Conservation (phyloP, 2,888 invertebrate genomes). For the Lordiphosa andalusiaca region DNA sequence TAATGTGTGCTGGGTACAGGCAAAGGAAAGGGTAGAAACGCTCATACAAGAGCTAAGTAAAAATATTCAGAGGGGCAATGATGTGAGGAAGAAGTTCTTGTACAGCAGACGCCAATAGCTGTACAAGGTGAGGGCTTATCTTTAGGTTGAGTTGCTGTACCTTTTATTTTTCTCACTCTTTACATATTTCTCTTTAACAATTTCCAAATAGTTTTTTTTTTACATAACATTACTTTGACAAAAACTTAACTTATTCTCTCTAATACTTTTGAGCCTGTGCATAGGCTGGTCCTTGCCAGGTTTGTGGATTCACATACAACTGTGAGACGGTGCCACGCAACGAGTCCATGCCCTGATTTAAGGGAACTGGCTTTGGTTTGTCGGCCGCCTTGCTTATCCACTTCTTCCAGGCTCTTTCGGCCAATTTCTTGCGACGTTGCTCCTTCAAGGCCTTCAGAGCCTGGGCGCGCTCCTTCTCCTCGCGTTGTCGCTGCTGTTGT, state of each 20-base stretch:
- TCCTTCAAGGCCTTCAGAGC: constrained; percentile 30
- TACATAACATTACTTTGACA: constrained; percentile 1
- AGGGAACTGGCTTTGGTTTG: constrained; percentile 79
- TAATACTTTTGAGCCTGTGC: background rate
- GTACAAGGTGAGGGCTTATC: too few species aligned
- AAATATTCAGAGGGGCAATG: too few species aligned
- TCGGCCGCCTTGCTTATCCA: constrained; percentile 74
- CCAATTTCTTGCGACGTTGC: constrained; percentile 53
- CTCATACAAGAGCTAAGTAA: too few species aligned
- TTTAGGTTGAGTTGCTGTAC: too few species aligned
- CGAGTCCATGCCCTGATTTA: constrained; percentile 77
- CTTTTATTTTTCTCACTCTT: background rate
- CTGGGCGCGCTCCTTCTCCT: constrained; percentile 44
- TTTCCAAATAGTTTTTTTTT: constrained; percentile 2
- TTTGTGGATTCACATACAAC: constrained; percentile 76
- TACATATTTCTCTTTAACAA: constrained; percentile 6
- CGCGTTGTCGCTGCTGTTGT: constrained; percentile 60
- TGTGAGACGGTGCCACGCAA: constrained; percentile 77
- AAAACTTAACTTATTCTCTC: background rate
- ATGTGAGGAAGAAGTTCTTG: too few species aligned
- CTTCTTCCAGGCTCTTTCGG: constrained; percentile 67
- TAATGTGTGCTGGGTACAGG: constrained; percentile 28
- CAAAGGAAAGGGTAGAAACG: background rate
- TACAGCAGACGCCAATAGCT: too few species aligned
- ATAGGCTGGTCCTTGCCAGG: constrained; percentile 51